Base-by-base conservation (phyloP, 2,888 invertebrate species). In the Petrolisthes manimaculis region DNA sequence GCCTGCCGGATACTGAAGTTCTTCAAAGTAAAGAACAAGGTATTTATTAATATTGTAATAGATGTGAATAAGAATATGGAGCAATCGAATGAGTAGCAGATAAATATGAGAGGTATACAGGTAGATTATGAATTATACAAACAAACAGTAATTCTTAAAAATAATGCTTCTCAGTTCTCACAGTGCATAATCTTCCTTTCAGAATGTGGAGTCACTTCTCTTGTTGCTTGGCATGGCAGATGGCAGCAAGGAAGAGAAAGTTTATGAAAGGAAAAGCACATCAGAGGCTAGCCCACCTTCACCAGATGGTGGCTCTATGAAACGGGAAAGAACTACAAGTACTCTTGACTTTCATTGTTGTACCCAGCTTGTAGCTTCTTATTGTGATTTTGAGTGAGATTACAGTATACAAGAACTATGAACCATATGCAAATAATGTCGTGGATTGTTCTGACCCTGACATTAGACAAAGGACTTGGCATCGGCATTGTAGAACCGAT, bases 1-100 rank as follows among this genome's bases (percentile, higher is more conserved):
- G 88, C 84, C 2, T 88, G 84, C 67, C 79, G 88, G 55, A 81
- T 88, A 75, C 84, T 88, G 21, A 67, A n/a, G 14, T 56, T 84
- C 74, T 84, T 88, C 21, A 56, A 75, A 53, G 80, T 51, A 54
- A 75, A 24, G 4, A 79, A 74, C 55, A 80, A 80, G 83, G 87
- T 87, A 24, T 55, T 75, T 37, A 37, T 37, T 37, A 37, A 37
- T 37, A 1, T 37, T 37, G 37, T 37, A 37, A 37, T 37, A 1
- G 37, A 37, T 37, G 2, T 37, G 37, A 37, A 37, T 37, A 37
- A 78, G 9, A 4, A 78, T 80, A 12, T 67, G 67, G 14, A 24
- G 9, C 24, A 75, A 21, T 24, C 21, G n/a, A 75, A 21, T 18
- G 9, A 24, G 9, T 75, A 21, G 78, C 12, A 67, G 12, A 67